phyloP scores from a whole-genome alignment of 2,797 vertebrate species.

The Staurois parvus region DNA sequence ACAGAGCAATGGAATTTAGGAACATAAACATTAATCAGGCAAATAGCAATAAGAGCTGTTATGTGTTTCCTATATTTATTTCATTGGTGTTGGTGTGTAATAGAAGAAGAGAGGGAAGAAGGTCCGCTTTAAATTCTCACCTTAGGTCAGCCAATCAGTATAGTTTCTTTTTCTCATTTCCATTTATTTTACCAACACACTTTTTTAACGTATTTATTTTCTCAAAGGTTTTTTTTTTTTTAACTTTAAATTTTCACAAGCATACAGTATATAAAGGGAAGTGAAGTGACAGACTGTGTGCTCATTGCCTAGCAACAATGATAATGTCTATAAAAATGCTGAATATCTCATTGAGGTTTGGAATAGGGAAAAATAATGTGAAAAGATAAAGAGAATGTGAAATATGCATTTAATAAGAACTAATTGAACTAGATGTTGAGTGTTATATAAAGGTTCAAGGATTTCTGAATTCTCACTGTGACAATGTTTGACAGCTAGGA shows the following conservation, averaged over 20 bases:
- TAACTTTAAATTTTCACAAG: neutral
- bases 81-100: too few relatives aligned
- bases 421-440: neutral
- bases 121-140: too few relatives aligned
- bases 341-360: neutral
- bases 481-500: too few relatives aligned
- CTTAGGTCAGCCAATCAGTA: too few relatives aligned
- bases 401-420: neutral
- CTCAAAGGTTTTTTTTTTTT: neutral
- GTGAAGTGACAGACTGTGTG: neutral
- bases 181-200: too few relatives aligned
- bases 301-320: constrained; percentile 4
- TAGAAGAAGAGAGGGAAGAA: too few relatives aligned
- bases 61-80: too few relatives aligned
- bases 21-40: too few relatives aligned
- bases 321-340: neutral
- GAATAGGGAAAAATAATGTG: neutral
- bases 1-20: too few relatives aligned
- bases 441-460: too few relatives aligned
- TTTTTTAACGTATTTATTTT: neutral
- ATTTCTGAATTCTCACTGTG: too few relatives aligned
- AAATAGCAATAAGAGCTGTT: too few relatives aligned
- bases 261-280: neutral
- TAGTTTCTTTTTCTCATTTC: neutral
- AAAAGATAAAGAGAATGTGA: neutral